These are phyloP conservation scores for Drosophila hydei DNA, from an alignment of 1,140 invertebrate species.

Conservation along the genomic window DNA sequence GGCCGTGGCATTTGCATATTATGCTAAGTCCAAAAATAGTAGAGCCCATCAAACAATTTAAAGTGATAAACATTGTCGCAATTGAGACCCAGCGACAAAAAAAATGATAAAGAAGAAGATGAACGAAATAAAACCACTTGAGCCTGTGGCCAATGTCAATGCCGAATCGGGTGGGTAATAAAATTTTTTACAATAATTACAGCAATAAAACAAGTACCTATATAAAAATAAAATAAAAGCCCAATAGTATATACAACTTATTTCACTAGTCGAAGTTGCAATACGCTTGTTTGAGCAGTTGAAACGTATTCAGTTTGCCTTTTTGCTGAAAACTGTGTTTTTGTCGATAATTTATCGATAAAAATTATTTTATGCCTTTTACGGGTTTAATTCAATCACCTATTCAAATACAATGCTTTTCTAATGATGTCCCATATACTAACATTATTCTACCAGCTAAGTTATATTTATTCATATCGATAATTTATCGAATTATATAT, in stretches of 20 bases:
- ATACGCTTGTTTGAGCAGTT: slow-evolving; percentile 5
- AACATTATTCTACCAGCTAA: background rate
- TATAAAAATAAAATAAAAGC: slow-evolving; percentile 40
- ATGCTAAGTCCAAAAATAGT: slow-evolving; percentile 56
- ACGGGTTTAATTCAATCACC: too few species aligned
- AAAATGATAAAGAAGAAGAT: background rate
- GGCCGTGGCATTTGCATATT: slow-evolving; percentile 55
- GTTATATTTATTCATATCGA: background rate
- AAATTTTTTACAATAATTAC: slow-evolving; percentile 80
- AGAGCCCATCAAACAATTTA: slow-evolving; percentile 72
- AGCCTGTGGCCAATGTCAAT: slow-evolving; percentile 68
- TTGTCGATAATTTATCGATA: slow-evolving; percentile 2
- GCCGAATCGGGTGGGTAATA: slow-evolving; percentile 53
- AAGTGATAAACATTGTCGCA: slow-evolving; percentile 51
- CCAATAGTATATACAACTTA: slow-evolving; percentile 1
- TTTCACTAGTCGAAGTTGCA: background rate
- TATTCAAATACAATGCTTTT: too few species aligned
- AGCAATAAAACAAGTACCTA: slow-evolving; percentile 67
- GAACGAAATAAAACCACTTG: slow-evolving; percentile 1
- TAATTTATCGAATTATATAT: slow-evolving; percentile 3
- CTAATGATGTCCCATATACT: too few species aligned
- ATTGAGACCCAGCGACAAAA: slow-evolving; percentile 2
- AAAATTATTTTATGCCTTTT: too few species aligned
- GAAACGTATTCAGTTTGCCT: background rate
- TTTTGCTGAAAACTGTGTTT: too few species aligned